Evolutionary conservation across 1,140 invertebrate genomes (phyloP).

Genomic region (Halesus radiatus): DNA sequence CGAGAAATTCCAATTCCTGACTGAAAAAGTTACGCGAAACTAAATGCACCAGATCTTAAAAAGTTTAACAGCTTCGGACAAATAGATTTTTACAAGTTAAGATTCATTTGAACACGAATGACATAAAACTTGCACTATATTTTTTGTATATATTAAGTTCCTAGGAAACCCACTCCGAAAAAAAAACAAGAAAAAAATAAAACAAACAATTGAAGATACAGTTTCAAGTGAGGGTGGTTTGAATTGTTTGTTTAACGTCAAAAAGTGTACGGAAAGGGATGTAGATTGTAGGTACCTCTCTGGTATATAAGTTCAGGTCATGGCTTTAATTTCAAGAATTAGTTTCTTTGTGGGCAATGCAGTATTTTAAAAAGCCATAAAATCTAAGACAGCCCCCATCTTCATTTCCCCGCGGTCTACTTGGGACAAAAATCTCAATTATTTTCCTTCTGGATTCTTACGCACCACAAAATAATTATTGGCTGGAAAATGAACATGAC

Average conservation of each 20-base stretch:
- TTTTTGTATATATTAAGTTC: too few relatives aligned
- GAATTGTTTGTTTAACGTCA: neutral
- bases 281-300: too few relatives aligned
- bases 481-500: conserved; percentile 68
- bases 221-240: neutral
- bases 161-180: too few relatives aligned
- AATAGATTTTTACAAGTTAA: too few relatives aligned
- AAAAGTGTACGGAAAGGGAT: neutral
- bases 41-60: too few relatives aligned
- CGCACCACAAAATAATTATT: conserved; percentile 72
- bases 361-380: conserved; percentile 48
- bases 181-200: too few relatives aligned
- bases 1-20: too few relatives aligned
- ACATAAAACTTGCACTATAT: too few relatives aligned
- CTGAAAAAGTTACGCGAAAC: too few relatives aligned
- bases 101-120: too few relatives aligned
- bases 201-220: neutral
- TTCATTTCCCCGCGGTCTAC: conserved; percentile 54
- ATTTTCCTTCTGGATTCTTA: conserved; percentile 65
- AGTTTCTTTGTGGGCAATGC: conserved; percentile 35
- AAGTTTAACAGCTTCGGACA: too few relatives aligned
- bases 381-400: conserved; percentile 37
- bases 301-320: neutral
- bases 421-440: conserved; percentile 55
- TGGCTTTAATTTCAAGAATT: conserved; percentile 29